phyloP scores from a whole-genome alignment of 2,888 invertebrate genomes.

The Julus scandinavius region DNA sequence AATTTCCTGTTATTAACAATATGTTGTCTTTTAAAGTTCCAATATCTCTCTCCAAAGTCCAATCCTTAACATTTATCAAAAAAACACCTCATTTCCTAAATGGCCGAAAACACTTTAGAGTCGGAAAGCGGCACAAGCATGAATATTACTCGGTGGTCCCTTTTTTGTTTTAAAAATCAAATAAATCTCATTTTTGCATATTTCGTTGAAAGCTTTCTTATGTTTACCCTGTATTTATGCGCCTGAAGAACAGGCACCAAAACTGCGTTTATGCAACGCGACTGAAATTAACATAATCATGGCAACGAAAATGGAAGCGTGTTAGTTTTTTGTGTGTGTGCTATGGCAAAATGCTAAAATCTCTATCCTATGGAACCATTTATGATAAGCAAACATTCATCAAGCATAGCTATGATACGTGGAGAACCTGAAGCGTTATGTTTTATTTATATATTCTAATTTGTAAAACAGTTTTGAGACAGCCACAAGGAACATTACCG shows the following conservation, averaged over 20 bases:
- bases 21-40: too few relatives aligned
- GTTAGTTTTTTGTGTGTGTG: neutral
- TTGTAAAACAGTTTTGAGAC: neutral
- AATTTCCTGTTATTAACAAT: too few relatives aligned
- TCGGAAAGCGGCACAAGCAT: neutral
- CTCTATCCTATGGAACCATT: slow-evolving; percentile 6
- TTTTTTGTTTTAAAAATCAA: slow-evolving; percentile 3
- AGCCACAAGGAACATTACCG: neutral
- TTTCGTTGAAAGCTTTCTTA: slow-evolving; percentile 20
- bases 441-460: slow-evolving; percentile 42
- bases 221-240: neutral
- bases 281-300: slow-evolving; percentile 9
- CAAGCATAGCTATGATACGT: neutral
- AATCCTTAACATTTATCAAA: neutral
- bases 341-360: neutral
- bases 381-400: slow-evolving; percentile 29
- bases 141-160: neutral
- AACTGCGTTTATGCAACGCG: neutral
- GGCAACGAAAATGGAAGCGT: neutral
- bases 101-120: neutral
- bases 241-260: neutral
- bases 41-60: too few relatives aligned
- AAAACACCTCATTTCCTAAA: neutral
- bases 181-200: slow-evolving; percentile 1
- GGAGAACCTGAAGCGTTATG: neutral